These are phyloP conservation scores for Tridacna crocea DNA, from an alignment of 2,888 invertebrate species.

Conservation along the genomic window DNA sequence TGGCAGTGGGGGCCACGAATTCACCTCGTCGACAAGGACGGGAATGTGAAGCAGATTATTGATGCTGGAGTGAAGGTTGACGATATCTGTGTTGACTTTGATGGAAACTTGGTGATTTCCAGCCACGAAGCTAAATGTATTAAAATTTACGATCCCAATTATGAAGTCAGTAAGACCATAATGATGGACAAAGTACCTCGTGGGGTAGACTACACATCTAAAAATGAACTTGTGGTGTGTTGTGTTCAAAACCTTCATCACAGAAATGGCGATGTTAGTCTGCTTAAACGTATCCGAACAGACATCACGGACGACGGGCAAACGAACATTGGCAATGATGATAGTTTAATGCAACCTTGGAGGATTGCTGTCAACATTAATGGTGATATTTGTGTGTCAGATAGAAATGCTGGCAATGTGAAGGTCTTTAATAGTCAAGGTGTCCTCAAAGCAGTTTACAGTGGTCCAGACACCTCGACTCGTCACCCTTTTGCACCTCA, in stretches of 20 bases:
- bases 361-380: conserved; percentile 68
- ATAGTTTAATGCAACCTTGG: conserved; percentile 56
- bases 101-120: conserved; percentile 53
- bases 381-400: conserved; percentile 70
- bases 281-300: conserved; percentile 23
- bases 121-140: conserved; percentile 55
- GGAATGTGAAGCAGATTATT: conserved; percentile 45
- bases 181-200: conserved; percentile 52
- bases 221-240: conserved; percentile 52
- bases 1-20: conserved; percentile 62
- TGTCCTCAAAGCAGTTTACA: conserved; percentile 49
- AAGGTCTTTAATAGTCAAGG: conserved; percentile 62
- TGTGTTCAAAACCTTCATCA: conserved; percentile 58
- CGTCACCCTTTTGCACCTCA: conserved; percentile 63
- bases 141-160: conserved; percentile 43
- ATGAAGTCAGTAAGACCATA: conserved; percentile 51
- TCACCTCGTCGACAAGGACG: conserved; percentile 55
- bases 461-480: conserved; percentile 47
- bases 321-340: conserved; percentile 4
- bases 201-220: conserved; percentile 38
- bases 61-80: conserved; percentile 58
- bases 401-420: conserved; percentile 62
- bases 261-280: conserved; percentile 54
- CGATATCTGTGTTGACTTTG: conserved; percentile 51
- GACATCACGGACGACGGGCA: conserved; percentile 22